These are phyloP conservation scores for Harpagifer antarcticus DNA, from an alignment of 2,797 vertebrate genomes.

Conservation along the genomic window DNA sequence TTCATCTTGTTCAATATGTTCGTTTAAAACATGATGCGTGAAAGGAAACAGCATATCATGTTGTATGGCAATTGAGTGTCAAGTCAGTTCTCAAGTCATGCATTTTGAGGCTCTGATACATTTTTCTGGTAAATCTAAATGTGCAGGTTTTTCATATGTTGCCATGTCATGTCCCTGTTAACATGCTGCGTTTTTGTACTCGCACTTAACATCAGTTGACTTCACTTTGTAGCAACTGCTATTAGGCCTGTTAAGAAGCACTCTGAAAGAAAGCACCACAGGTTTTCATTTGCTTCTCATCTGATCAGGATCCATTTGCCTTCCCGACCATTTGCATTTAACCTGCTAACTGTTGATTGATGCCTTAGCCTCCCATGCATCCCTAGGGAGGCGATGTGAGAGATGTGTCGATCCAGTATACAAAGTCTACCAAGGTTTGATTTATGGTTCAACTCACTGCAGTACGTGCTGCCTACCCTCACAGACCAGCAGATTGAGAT, in stretches of 20 bases:
- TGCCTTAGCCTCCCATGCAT: conserved; percentile 26
- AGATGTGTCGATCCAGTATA: conserved; percentile 45
- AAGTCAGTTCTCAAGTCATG: background rate
- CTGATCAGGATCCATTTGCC: conserved; percentile 46
- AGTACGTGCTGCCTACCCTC: conserved; percentile 13
- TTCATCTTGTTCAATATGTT: too few species aligned
- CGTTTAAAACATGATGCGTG: too few species aligned
- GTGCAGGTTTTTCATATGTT: background rate
- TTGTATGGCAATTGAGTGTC: background rate
- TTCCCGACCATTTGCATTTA: conserved; percentile 43
- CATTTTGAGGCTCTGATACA: background rate
- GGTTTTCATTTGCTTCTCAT: conserved; percentile 36
- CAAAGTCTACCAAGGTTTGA: conserved; percentile 47
- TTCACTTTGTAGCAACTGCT: conserved; percentile 4
- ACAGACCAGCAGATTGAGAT: conserved; percentile 19
- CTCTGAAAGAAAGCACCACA: conserved; percentile 1
- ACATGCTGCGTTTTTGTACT: background rate
- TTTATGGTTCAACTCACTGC: conserved; percentile 38
- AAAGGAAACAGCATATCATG: too few species aligned
- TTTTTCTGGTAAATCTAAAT: background rate
- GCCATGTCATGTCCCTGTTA: background rate
- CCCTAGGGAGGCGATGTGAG: conserved; percentile 43
- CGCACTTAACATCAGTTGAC: background rate
- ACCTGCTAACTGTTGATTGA: conserved; percentile 52
- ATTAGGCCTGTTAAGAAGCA: background rate